These are phyloP conservation scores for Xanthorhoe designata DNA, from an alignment of 2,888 invertebrate genomes.

Conservation along the genomic window DNA sequence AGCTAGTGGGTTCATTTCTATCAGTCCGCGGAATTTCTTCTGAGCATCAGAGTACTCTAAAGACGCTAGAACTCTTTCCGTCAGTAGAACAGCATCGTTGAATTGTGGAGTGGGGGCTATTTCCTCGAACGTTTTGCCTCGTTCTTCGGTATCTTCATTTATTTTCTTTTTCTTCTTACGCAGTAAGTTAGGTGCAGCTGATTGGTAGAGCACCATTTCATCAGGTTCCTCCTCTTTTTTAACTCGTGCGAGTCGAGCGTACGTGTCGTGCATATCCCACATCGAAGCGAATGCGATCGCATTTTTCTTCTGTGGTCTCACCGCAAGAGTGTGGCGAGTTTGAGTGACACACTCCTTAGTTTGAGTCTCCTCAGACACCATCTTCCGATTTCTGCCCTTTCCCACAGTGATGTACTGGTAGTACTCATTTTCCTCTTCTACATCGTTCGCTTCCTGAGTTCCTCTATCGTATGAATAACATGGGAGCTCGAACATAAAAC, in stretches of 20 bases:
- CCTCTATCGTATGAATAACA: constrained; percentile 87
- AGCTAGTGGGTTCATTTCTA: constrained; percentile 86
- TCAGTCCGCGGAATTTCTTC: constrained; percentile 89
- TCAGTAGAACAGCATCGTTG: constrained; percentile 87
- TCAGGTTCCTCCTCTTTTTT: constrained; percentile 66
- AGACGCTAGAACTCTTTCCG: constrained; percentile 90
- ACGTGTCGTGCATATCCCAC: constrained; percentile 92
- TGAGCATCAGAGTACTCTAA: constrained; percentile 88
- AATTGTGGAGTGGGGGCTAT: constrained; percentile 75
- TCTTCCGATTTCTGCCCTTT: constrained; percentile 88
- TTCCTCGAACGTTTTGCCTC: constrained; percentile 62
- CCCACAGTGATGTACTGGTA: constrained; percentile 89
- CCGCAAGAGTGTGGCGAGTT: constrained; percentile 87
- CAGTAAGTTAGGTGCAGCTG: constrained; percentile 63
- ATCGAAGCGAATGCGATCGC: constrained; percentile 88
- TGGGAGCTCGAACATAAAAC: constrained; percentile 87
- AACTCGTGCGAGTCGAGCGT: constrained; percentile 72
- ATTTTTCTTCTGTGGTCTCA: constrained; percentile 82
- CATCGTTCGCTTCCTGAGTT: constrained; percentile 83
- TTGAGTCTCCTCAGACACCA: constrained; percentile 89
- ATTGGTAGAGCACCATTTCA: constrained; percentile 78
- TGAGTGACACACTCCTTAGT: constrained; percentile 87
- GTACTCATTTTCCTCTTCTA: constrained; percentile 87
- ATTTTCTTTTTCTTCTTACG: constrained; percentile 61
- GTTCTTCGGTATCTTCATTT: constrained; percentile 25